Base-by-base conservation (phyloP, 1,140 invertebrate genomes). In the Drusus annulatus region DNA sequence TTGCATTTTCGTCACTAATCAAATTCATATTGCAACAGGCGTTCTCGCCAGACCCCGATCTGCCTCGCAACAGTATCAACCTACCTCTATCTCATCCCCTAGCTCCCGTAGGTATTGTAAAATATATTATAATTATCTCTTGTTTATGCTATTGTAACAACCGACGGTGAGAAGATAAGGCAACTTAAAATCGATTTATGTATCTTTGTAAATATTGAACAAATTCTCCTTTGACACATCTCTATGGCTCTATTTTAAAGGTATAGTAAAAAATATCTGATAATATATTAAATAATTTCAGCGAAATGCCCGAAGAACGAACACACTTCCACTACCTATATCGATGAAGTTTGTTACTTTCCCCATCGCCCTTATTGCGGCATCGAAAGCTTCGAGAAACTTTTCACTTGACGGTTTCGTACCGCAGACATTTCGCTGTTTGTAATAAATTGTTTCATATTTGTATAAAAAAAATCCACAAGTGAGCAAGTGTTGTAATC, bases 1-100 rank as follows among this genome's bases (percentile, higher is more conserved):
- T 84, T 84, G 83, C 83, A 78, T 81, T 82, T 84, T 63, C 60
- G 81, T 83, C 81, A 85, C 84, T 86, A 86, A 83, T 78, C 78
- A 81, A 82, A 54, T 62, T 76, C 60, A 78, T 81, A 83, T 83
- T 83, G 82, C 82, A 80, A 74, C 51, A 76, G 79, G 79, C 77
- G 10, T 60, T 77, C 28, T 45, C 60, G 75, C 58, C 75, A 23
- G 19, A 3, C 19, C 21, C 21, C 21, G 54, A 17, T 2, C 23
- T 60, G 19, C 21, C 13, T 56, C 10, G 1, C 19, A n/a, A n/a
- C n/a, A n/a, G n/a, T n/a, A n/a, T 56, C 52, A 1, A 3, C 10
- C 19, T 23, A 5, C 23, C 19, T 2, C 5, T 60, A 0, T 4
- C 52, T 16, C 52, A 1, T 8, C 7, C 19, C 19, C 19, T 5